Evolutionary conservation across 2,797 vertebrate species (phyloP).

Genomic region (Luscinia megarhynchos): DNA sequence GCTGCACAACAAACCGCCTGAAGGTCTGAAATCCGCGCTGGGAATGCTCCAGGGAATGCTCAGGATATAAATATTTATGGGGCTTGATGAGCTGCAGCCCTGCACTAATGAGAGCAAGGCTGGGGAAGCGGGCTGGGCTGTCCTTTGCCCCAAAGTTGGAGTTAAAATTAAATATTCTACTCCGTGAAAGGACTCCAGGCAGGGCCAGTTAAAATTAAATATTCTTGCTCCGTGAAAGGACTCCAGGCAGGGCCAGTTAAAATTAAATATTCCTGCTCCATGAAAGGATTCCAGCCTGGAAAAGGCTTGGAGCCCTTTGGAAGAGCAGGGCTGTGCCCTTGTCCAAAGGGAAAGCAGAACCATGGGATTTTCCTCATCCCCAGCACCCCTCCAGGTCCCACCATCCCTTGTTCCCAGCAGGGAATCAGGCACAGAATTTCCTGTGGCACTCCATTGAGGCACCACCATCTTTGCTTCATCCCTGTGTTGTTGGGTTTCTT

Average conservation of each 20-base stretch:
- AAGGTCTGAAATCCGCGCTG: not conserved
- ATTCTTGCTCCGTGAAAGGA: too few species aligned
- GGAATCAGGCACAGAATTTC: not conserved
- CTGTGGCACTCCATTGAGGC: not conserved
- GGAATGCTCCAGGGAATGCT: not conserved
- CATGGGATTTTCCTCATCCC: too few species aligned
- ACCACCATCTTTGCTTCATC: too few species aligned
- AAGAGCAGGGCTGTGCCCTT: not conserved
- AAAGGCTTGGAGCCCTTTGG: not conserved
- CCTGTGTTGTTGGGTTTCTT: too few species aligned
- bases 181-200: too few species aligned
- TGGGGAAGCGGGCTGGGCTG: not conserved
- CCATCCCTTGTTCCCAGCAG: rapidly evolving
- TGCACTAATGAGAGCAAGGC: constrained; percentile 49
- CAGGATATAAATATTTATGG: constrained; percentile 54
- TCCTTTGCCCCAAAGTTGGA: not conserved
- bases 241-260: too few species aligned
- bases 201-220: too few species aligned
- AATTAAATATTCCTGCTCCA: not conserved
- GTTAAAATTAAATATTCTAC: too few species aligned
- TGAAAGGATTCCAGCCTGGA: too few species aligned
- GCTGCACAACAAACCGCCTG: not conserved
- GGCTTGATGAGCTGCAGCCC: constrained; percentile 49
- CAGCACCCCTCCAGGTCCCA: not conserved
- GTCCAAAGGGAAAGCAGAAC: not conserved